Conservation (phyloP, 2,113 vertebrate species). For the Notiomystis cincta region DNA sequence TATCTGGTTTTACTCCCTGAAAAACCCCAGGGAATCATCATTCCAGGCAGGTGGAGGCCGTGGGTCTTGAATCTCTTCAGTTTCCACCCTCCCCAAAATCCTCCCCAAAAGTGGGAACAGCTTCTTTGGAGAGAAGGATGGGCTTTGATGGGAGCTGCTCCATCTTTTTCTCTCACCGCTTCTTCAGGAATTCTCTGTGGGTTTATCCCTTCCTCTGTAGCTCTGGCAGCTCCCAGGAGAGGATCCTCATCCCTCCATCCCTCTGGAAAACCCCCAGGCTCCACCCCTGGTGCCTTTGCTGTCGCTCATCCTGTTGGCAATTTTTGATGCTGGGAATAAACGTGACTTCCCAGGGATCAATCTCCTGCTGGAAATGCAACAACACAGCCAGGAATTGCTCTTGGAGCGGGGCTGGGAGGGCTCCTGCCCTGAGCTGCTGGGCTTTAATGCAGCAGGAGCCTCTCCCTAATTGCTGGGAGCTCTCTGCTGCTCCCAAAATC, state of each 20-base stretch:
- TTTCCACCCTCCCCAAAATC: not conserved
- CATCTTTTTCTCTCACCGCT: not conserved
- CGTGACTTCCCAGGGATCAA: not conserved
- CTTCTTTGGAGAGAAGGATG: not conserved
- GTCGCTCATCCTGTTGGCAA: not conserved
- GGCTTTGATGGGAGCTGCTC: not conserved
- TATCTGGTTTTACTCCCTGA: not conserved
- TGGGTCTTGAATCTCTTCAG: accelerated
- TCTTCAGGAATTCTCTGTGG: not conserved
- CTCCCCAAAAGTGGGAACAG: not conserved
- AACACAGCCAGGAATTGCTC: not conserved
- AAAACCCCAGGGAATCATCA: not conserved
- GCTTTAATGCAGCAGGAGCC: not conserved
- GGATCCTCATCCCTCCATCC: not conserved
- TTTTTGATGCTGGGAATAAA: not conserved
- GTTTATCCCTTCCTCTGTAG: not conserved
- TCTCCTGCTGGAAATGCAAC: not conserved
- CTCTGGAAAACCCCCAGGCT: not conserved
- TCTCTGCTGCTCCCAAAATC: not conserved
- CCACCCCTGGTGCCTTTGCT: too few species aligned
- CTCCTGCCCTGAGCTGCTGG: not conserved
- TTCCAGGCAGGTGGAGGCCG: not conserved
- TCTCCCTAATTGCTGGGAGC: not conserved
- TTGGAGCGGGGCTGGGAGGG: not conserved
- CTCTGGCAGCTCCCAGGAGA: not conserved